Evolutionary conservation across 2,888 invertebrate species (phyloP), one percentile per base, ranked within the genome.

Genomic region (Caenorhabditis becei): DNA sequence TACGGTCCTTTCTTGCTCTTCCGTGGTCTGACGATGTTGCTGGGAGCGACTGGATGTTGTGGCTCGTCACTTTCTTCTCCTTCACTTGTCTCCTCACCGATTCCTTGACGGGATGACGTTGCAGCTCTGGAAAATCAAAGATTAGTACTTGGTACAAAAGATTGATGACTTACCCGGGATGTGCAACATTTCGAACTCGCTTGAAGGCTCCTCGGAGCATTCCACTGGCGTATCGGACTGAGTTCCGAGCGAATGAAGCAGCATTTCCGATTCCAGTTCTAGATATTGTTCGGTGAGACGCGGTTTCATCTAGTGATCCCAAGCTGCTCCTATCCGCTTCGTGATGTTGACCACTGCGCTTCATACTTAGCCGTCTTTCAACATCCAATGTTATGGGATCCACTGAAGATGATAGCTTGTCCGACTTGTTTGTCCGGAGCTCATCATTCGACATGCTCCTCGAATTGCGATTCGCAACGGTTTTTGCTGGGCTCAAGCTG

Each of bases 1-100:
- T 96, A 96, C 0, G 97, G 97, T 0, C 97, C 97, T 91, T 97
- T 97, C 92, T 97, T 97, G 75, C 96, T 96, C 90, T 96, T 96
- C 0, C 96, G 95, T 0, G 97, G 97, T 92, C 97, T 96, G 0
- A 87, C 87, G 24, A 87, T 83, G 7, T 77, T 59, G 23, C 59
- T 70, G 2, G 70, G 70, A 8, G 61, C 75, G 7, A 69, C 54
- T 56, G 74, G 11, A 0, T 69, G 69, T 11, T 66, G 77, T 1
- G 74, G 71, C 26, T 77, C 75, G 37, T 84, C 84, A 35, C 78
- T 83, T 24, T 84, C 80, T 26, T 83, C 84, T 11, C 80, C 83
- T 11, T 80, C 85, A 26, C 82, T 82, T 1, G 77, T 84, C 56
- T 82, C 83, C 49, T 77, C 82, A 3, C 69, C 77, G 18, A 72